Percentiles rank a stretch among this genome's conserved stretches.
Conservation (phyloP, 2,888 invertebrate species). For the Tinea trinotella region DNA sequence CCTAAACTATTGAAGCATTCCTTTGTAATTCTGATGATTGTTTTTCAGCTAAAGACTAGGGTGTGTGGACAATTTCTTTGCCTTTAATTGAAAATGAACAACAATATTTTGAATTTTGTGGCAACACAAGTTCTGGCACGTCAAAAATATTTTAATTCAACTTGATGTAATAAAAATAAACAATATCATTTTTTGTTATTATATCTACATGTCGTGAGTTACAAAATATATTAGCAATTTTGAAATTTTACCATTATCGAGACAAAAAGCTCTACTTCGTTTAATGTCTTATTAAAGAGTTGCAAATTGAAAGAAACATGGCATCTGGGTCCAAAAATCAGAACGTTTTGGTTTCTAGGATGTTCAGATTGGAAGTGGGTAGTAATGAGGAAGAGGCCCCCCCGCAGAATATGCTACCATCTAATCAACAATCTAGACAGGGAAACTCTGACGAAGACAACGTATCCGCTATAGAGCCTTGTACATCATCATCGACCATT, state of each 20-base stretch:
- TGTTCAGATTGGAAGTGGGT: slow-evolving; percentile 49
- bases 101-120: background rate
- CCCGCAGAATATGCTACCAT: slow-evolving; percentile 69
- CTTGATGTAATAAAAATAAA: background rate
- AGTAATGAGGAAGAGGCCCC: slow-evolving; percentile 48
- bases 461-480: slow-evolving; percentile 40
- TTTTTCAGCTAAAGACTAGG: too few relatives aligned
- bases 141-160: background rate
- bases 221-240: background rate
- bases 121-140: background rate
- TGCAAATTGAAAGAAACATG: slow-evolving; percentile 40
- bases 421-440: slow-evolving; percentile 50
- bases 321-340: slow-evolving; percentile 60
- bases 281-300: background rate
- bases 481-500: slow-evolving; percentile 40
- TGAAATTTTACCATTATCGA: background rate
- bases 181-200: background rate
- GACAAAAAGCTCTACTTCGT: background rate
- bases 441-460: slow-evolving; percentile 48
- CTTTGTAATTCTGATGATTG: too few relatives aligned
- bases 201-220: background rate
- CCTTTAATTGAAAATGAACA: too few relatives aligned
- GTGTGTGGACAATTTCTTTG: too few relatives aligned
- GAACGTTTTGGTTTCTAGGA: slow-evolving; percentile 55
- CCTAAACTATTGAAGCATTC: too few relatives aligned